Percentiles rank a stretch among this genome's conserved stretches.
Evolutionary conservation across 1,140 invertebrate species (phyloP).

Genomic region (Formica selysi): DNA sequence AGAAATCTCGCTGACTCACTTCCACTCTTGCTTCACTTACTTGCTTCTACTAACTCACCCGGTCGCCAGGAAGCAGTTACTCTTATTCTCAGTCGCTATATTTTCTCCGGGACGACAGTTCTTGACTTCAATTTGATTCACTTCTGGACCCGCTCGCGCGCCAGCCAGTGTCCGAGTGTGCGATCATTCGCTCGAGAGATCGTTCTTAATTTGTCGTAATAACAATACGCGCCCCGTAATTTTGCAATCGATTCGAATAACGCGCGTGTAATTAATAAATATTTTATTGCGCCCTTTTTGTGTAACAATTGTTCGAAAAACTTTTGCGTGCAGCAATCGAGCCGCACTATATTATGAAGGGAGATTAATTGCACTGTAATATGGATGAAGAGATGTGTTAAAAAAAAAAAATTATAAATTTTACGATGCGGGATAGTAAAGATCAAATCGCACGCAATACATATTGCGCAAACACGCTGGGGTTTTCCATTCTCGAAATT

Average conservation of each 20-base stretch:
- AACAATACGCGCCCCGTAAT: neutral
- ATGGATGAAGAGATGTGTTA: neutral
- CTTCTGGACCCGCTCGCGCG: constrained; percentile 47
- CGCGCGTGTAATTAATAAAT: neutral
- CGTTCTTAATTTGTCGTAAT: constrained; percentile 13
- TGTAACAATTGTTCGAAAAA: neutral
- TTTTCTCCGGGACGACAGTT: constrained; percentile 59
- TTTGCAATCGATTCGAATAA: no score
- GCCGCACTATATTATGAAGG: neutral
- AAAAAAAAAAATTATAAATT: neutral
- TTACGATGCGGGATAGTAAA: neutral
- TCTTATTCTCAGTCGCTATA: constrained; percentile 55
- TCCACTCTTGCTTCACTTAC: constrained; percentile 50
- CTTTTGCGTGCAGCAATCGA: neutral
- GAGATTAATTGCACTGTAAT: neutral
- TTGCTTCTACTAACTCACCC: constrained; percentile 26
- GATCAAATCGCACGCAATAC: constrained; percentile 23
- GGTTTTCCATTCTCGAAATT: neutral
- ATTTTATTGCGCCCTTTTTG: neutral
- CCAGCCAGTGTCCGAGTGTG: constrained; percentile 6
- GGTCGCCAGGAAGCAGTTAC: constrained; percentile 61
- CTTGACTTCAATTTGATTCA: constrained; percentile 57
- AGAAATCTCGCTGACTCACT: constrained; percentile 59
- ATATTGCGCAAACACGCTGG: constrained; percentile 3
- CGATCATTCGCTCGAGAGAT: constrained; percentile 33